These are phyloP conservation scores for Drosophila sproati DNA, from an alignment of 1,140 invertebrate genomes.

Conservation along the genomic window DNA sequence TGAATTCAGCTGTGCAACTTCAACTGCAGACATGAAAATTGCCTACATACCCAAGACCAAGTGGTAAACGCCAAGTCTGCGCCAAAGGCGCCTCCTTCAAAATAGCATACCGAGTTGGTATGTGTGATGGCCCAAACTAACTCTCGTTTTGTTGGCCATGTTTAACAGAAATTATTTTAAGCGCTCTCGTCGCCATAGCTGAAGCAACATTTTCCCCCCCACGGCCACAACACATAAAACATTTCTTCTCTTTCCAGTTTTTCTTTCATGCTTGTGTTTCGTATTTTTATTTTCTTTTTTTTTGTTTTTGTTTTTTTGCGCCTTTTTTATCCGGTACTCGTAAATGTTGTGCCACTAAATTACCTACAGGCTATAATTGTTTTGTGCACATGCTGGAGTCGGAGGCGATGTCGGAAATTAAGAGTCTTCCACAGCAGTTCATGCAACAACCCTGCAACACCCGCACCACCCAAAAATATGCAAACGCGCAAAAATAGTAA, in stretches of 20 bases:
- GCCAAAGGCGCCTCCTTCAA: constrained; percentile 30
- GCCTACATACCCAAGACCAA: constrained; percentile 38
- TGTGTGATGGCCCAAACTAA: constrained; percentile 10
- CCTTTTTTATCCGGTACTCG: constrained; percentile 46
- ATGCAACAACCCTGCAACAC: constrained; percentile 10
- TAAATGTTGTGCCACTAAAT: constrained; percentile 72
- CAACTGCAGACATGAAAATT: constrained; percentile 61
- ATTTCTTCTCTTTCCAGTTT: constrained; percentile 46
- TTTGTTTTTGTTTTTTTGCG: constrained; percentile 8
- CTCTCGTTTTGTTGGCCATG: constrained; percentile 59
- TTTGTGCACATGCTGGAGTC: constrained; percentile 65
- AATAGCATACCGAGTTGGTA: neutral
- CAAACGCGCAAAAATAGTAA: constrained; percentile 31
- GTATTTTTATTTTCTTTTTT: neutral
- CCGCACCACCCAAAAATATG: constrained; percentile 7
- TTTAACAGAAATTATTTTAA: constrained; percentile 79
- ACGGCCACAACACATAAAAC: constrained; percentile 60
- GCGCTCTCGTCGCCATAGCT: constrained; percentile 36
- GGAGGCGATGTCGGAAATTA: neutral
- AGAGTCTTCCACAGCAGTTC: constrained; percentile 3
- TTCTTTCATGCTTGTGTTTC: constrained; percentile 4
- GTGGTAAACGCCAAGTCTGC: constrained; percentile 36
- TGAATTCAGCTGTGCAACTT: constrained; percentile 44
- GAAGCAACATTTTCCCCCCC: constrained; percentile 37
- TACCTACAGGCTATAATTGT: constrained; percentile 79